Conservation (phyloP, 2,113 vertebrate genomes). For the Gracilinanus agilis region DNA sequence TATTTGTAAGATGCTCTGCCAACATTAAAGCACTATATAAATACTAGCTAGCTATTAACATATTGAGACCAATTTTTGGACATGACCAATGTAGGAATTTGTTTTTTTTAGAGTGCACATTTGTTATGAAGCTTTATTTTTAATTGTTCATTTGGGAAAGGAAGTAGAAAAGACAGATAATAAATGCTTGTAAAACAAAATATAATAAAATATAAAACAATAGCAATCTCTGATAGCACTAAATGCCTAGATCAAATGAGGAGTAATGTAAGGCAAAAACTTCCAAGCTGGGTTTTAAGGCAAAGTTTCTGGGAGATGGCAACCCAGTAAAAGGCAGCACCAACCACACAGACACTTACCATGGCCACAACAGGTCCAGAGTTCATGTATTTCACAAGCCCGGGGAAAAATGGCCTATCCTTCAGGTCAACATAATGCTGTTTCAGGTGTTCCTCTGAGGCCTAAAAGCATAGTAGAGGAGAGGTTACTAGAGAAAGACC, state of each 20-base stretch:
- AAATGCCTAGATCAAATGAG: not conserved
- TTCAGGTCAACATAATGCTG: slow-evolving; percentile 90
- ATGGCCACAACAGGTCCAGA: slow-evolving; percentile 93
- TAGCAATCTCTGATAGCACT: not conserved
- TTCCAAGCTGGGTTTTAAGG: not conserved
- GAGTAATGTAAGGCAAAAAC: not conserved
- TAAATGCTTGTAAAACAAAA: not conserved
- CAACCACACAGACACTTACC: slow-evolving; percentile 81
- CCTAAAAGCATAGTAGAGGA: slow-evolving; percentile 77
- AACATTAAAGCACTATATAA: not conserved
- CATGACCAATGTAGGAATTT: not conserved
- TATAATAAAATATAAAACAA: not conserved
- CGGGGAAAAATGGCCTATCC: slow-evolving; percentile 88
- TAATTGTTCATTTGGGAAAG: not conserved
- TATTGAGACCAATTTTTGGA: not conserved
- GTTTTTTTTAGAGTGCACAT: not conserved
- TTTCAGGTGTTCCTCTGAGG: slow-evolving; percentile 86
- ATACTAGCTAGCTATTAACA: not conserved
- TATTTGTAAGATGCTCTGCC: not conserved
- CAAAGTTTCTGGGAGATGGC: not conserved
- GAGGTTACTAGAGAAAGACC: not conserved
- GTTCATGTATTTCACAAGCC: slow-evolving; percentile 91
- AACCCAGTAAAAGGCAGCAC: not conserved
- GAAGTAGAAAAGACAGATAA: not conserved
- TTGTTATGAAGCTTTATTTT: not conserved